Conservation (phyloP, 2,113 vertebrate species). For the Nymphicus hollandicus region DNA sequence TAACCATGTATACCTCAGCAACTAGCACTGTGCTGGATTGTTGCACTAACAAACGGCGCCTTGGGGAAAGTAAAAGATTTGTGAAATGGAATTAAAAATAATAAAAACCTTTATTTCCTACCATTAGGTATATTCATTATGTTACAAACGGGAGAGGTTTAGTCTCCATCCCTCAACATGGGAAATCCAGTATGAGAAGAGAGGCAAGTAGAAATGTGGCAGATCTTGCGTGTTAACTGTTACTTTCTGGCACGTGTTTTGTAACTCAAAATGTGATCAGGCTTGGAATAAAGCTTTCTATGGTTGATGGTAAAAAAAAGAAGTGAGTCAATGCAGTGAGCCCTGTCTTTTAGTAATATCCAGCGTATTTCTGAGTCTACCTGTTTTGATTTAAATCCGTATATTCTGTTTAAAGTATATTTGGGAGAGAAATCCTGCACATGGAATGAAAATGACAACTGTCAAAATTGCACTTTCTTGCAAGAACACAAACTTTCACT, state of each 20-base stretch:
- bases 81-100: slow-evolving; percentile 34
- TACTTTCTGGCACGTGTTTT: slow-evolving; percentile 69
- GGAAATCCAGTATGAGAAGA: slow-evolving; percentile 52
- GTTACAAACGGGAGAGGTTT: slow-evolving; percentile 43
- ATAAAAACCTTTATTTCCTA: slow-evolving; percentile 56
- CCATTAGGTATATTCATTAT: slow-evolving; percentile 58
- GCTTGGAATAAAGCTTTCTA: slow-evolving; percentile 77
- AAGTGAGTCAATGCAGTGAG: neutral
- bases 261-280: slow-evolving; percentile 69
- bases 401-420: neutral
- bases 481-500: neutral
- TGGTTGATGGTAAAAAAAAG: slow-evolving; percentile 54
- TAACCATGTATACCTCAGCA: slow-evolving; percentile 66
- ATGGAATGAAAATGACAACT: neutral
- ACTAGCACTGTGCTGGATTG: slow-evolving; percentile 59
- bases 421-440: neutral
- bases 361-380: neutral
- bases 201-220: slow-evolving; percentile 66
- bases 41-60: slow-evolving; percentile 45
- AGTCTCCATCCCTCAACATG: slow-evolving; percentile 14
- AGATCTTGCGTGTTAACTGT: slow-evolving; percentile 66
- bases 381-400: neutral
- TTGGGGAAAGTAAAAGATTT: slow-evolving; percentile 37
- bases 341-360: neutral
- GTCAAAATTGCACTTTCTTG: neutral